Evolutionary conservation across 2,888 invertebrate genomes (phyloP).

Genomic region (Polyommatus icarus): DNA sequence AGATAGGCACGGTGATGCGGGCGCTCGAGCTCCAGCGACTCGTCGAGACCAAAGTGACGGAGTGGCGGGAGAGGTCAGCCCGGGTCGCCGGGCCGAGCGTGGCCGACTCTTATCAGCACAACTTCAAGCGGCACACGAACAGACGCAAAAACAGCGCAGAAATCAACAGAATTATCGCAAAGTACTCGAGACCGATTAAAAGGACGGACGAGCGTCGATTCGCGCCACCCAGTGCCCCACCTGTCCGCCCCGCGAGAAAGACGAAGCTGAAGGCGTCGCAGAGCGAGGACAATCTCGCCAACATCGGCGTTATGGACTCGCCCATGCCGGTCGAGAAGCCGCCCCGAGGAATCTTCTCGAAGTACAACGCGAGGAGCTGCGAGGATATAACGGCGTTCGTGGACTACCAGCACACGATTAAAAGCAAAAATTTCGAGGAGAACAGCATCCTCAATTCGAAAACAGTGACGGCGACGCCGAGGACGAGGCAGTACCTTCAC

Average conservation of each 20-base stretch:
- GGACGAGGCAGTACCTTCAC: slow-evolving; percentile 53
- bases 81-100: slow-evolving; percentile 68
- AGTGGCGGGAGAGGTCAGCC: slow-evolving; percentile 77
- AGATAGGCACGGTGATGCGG: slow-evolving; percentile 75
- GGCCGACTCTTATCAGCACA: slow-evolving; percentile 77
- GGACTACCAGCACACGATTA: slow-evolving; percentile 60
- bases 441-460: slow-evolving; percentile 70
- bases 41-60: slow-evolving; percentile 76
- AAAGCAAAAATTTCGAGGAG: slow-evolving; percentile 67
- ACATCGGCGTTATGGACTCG: slow-evolving; percentile 60
- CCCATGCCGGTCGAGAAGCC: slow-evolving; percentile 49
- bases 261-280: slow-evolving; percentile 59
- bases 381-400: slow-evolving; percentile 70
- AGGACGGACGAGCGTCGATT: slow-evolving; percentile 61
- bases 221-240: slow-evolving; percentile 53
- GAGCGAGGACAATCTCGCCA: slow-evolving; percentile 70
- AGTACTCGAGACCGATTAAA: slow-evolving; percentile 72
- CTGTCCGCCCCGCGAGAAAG: slow-evolving; percentile 62
- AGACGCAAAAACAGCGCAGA: slow-evolving; percentile 77
- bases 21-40: slow-evolving; percentile 74
- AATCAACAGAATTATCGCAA: slow-evolving; percentile 79
- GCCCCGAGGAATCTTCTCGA: slow-evolving; percentile 52
- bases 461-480: slow-evolving; percentile 47
- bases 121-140: slow-evolving; percentile 75
- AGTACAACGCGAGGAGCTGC: slow-evolving; percentile 69